Evolutionary conservation across 2,797 vertebrate species (phyloP).

Genomic region (Rousettus madagascariensis): DNA sequence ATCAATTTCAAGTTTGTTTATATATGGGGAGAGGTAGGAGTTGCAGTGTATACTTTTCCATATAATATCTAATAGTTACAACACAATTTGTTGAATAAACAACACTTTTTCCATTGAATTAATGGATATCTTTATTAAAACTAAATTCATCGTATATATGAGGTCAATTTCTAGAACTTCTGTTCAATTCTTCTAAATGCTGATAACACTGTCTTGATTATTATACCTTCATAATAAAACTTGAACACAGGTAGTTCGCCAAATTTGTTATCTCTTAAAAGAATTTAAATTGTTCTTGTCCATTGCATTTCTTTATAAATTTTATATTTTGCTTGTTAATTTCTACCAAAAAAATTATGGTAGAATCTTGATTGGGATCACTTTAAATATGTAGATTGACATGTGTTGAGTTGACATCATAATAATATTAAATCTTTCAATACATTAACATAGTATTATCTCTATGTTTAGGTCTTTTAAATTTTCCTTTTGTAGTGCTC

Average conservation of each 20-base stretch:
- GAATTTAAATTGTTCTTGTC: neutral
- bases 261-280: neutral
- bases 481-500: neutral
- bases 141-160: neutral
- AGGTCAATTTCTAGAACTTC: neutral
- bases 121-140: neutral
- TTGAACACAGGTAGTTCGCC: neutral
- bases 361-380: neutral
- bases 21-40: neutral
- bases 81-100: neutral
- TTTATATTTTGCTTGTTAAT: neutral
- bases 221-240: neutral
- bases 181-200: neutral
- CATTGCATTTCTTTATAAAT: neutral
- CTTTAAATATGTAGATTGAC: neutral
- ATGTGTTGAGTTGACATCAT: neutral
- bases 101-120: neutral
- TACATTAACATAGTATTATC: neutral
- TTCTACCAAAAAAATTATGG: neutral
- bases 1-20: neutral
- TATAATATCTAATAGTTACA: neutral
- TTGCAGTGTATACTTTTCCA: neutral
- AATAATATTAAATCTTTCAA: neutral
- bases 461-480: neutral
- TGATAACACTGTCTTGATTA: neutral